Conservation (phyloP, 2,113 vertebrate genomes). For the Malurus melanocephalus region DNA sequence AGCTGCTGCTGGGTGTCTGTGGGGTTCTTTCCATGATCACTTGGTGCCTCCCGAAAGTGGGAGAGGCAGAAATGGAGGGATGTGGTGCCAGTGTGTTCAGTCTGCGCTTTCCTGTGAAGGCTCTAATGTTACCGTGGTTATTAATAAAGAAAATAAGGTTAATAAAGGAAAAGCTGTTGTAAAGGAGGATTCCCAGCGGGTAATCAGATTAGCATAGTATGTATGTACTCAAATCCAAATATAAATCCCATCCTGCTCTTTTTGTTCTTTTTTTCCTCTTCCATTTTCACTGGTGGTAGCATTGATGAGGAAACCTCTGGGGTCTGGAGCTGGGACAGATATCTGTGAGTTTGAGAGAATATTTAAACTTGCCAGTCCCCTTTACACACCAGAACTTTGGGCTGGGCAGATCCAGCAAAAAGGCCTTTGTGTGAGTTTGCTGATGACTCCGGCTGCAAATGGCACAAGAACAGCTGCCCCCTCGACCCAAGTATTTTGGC, state of each 20-base stretch:
- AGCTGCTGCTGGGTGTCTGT: not conserved
- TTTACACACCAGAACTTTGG: not conserved
- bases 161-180: not conserved
- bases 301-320: rapidly evolving
- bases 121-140: not conserved
- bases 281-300: rapidly evolving
- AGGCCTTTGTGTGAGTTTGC: not conserved
- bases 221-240: not conserved
- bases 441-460: not conserved
- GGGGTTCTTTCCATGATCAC: not conserved
- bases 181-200: not conserved
- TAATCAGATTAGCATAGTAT: not conserved
- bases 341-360: not conserved
- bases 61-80: not conserved
- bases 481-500: not conserved
- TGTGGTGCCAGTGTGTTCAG: rapidly evolving
- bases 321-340: not conserved
- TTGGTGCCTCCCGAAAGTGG: not conserved
- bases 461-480: not conserved
- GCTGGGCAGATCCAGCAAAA: not conserved
- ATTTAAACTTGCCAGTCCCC: not conserved
- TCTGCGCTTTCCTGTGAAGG: not conserved
- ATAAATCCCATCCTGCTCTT: not conserved
- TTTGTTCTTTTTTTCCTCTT: not conserved
- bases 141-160: not conserved